Evolutionary conservation across 1,140 invertebrate genomes (phyloP).

Genomic region (Brachystomella parvula): DNA sequence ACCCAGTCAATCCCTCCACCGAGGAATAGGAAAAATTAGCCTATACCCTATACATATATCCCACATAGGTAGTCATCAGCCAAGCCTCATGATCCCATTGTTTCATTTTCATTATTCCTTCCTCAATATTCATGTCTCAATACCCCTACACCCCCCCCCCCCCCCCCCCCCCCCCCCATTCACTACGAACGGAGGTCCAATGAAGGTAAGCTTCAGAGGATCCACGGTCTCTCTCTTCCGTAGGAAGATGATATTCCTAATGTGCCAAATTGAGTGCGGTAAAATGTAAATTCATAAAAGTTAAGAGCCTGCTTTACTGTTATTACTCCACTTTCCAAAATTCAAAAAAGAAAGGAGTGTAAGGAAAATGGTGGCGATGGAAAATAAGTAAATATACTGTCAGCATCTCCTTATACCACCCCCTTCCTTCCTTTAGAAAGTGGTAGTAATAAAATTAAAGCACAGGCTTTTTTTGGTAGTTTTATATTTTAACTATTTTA

Average conservation of each 20-base stretch:
- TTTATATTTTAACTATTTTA: neutral
- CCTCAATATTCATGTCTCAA: conserved; percentile 3
- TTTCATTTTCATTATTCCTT: conserved; percentile 2
- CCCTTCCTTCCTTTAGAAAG: neutral
- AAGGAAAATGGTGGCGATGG: too few relatives aligned
- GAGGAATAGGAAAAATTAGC: neutral
- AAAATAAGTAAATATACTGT: too few relatives aligned
- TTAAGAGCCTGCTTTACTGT: conserved; percentile 8
- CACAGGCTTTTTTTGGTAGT: neutral
- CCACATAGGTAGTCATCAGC: neutral
- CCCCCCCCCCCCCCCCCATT: neutral
- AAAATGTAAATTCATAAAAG: neutral
- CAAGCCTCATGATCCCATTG: neutral
- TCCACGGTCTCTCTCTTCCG: conserved; percentile 3
- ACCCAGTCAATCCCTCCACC: neutral
- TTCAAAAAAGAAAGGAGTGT: conserved; percentile 6
- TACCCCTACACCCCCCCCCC: too few relatives aligned
- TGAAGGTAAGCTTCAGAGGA: neutral
- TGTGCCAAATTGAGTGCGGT: conserved; percentile 9
- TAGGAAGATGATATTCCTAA: neutral
- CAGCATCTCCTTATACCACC: neutral
- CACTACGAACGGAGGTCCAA: neutral
- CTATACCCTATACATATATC: neutral
- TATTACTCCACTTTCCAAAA: neutral
- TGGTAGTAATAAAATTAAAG: conserved; percentile 6